phyloP scores from a whole-genome alignment of 64 coral and sea anemone genomes.

The Porites lutea region DNA sequence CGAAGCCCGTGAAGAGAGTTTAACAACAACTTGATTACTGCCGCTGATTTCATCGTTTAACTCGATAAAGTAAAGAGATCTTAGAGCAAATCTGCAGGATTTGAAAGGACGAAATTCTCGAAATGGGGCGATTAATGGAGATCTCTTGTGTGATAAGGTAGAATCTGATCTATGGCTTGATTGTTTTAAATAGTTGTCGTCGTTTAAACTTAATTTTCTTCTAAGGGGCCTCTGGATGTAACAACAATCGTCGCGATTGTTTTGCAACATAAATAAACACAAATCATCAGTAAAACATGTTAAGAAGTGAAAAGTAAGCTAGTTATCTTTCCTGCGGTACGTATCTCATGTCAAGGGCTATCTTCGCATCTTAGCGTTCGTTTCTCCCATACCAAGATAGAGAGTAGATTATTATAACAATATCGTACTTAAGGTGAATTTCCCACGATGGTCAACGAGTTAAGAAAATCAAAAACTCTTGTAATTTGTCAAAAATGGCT shows the following conservation, averaged over 20 bases:
- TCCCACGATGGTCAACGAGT: constrained; percentile 51
- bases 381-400: neutral
- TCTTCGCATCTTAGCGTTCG: neutral
- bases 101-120: neutral
- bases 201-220: constrained; percentile 7
- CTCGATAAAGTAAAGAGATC: neutral
- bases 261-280: neutral
- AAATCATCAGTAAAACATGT: neutral
- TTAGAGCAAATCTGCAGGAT: neutral
- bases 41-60: neutral
- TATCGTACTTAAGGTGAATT: neutral
- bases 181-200: constrained; percentile 26
- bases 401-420: neutral
- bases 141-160: constrained; percentile 1
- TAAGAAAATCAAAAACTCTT: neutral
- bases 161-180: neutral
- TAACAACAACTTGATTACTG: neutral
- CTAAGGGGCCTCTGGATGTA: neutral
- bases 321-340: neutral
- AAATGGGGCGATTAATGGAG: neutral
- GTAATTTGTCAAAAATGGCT: constrained; percentile 29
- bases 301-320: neutral
- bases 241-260: neutral
- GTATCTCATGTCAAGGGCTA: neutral
- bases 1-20: neutral